phyloP scores from a whole-genome alignment of 2,797 vertebrate species.

The Sebastes vulpes region DNA sequence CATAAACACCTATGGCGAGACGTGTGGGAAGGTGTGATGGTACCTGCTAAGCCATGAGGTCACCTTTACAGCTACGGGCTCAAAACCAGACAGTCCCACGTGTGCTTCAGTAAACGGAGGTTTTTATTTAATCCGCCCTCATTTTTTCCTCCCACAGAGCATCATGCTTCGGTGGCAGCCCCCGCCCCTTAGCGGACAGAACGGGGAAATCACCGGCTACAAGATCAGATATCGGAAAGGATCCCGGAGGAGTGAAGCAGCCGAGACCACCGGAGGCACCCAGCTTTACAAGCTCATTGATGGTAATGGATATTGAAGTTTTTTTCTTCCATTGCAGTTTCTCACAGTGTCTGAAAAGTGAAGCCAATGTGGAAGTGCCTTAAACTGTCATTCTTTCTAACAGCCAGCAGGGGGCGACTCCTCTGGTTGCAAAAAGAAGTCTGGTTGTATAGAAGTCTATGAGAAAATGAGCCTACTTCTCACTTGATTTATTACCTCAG shows the following conservation, averaged over 20 bases:
- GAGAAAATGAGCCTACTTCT: no score
- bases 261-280: constrained; percentile 89
- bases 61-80: constrained; percentile 34
- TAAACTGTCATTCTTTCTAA: no score
- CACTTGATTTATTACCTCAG: no score
- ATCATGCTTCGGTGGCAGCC: constrained; percentile 96
- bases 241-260: constrained; percentile 92
- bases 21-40: constrained; percentile 14
- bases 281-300: constrained; percentile 93
- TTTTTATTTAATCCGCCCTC: neutral
- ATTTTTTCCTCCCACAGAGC: constrained; percentile 81
- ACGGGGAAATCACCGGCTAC: constrained; percentile 94
- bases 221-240: constrained; percentile 96
- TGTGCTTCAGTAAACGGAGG: neutral
- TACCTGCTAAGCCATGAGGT: constrained; percentile 28
- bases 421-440: no score
- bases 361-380: no score
- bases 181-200: constrained; percentile 90
- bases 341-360: no score
- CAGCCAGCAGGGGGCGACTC: no score
- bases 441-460: no score
- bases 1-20: neutral
- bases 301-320: constrained; percentile 78
- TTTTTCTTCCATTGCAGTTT: neutral
- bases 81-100: neutral